Conservation (phyloP, 1,140 invertebrate species). For the Heliothis subflexa region DNA sequence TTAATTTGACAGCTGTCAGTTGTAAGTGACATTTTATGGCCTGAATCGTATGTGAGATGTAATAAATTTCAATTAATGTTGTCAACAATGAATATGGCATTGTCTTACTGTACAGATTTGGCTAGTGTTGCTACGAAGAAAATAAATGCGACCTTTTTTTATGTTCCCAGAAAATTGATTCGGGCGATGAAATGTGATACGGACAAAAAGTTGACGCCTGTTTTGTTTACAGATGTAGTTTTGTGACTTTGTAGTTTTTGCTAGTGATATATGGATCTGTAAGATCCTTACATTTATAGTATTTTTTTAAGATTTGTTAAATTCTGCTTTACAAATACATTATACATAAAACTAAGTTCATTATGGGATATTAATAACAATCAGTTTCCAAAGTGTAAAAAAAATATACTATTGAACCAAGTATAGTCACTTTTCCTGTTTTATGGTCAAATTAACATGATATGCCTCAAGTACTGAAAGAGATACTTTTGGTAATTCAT, state of each 20-base stretch:
- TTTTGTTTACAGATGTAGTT: not conserved
- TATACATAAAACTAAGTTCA: no score
- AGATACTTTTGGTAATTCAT: no score
- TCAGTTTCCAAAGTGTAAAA: no score
- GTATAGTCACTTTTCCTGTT: no score
- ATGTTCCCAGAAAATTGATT: slow-evolving; percentile 22
- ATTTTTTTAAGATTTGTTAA: not conserved
- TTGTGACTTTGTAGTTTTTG: slow-evolving; percentile 2
- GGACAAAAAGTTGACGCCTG: not conserved
- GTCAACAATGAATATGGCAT: slow-evolving; percentile 73
- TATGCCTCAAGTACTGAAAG: no score
- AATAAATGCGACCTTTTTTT: slow-evolving; percentile 13
- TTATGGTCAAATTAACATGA: no score
- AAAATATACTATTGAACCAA: no score
- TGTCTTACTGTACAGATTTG: slow-evolving; percentile 78
- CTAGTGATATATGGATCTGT: not conserved
- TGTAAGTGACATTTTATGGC: slow-evolving; percentile 47
- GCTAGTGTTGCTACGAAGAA: slow-evolving; percentile 54
- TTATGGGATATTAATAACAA: no score
- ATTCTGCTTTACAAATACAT: no score
- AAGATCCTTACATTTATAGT: not conserved
- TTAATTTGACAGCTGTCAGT: slow-evolving; percentile 37
- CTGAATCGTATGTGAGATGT: slow-evolving; percentile 65
- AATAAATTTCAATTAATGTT: slow-evolving; percentile 85
- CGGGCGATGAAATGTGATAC: slow-evolving; percentile 1